Evolutionary conservation across 2,888 invertebrate genomes (phyloP).

Genomic region (Sinotaia quadrata): DNA sequence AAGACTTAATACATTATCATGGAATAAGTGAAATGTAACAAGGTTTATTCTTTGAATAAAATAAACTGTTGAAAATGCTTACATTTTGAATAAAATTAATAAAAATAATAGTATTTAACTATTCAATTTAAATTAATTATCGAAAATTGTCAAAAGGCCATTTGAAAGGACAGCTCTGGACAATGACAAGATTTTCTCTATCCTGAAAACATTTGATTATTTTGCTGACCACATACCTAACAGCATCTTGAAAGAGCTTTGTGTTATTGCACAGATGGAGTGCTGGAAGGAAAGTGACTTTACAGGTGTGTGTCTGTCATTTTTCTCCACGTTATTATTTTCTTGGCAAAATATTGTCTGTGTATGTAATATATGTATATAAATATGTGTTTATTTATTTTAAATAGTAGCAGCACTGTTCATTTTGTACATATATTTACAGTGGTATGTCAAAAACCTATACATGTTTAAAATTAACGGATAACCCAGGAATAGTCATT

Average conservation of each 20-base stretch:
- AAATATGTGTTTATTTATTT: too few relatives aligned
- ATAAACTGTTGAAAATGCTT: background rate
- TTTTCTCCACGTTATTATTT: too few relatives aligned
- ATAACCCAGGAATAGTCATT: too few relatives aligned
- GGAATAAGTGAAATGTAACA: background rate
- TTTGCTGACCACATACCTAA: slow-evolving; percentile 56
- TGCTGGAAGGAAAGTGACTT: slow-evolving; percentile 66
- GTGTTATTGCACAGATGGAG: slow-evolving; percentile 67
- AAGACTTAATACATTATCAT: too few relatives aligned
- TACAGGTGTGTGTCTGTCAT: slow-evolving; percentile 64
- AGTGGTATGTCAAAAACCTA: too few relatives aligned
- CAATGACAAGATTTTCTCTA: slow-evolving; percentile 66
- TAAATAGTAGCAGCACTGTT: too few relatives aligned
- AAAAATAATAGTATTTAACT: too few relatives aligned
- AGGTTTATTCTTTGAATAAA: background rate
- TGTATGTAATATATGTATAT: too few relatives aligned
- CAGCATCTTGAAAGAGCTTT: slow-evolving; percentile 62
- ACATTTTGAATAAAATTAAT: too few relatives aligned
- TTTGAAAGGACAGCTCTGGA: slow-evolving; percentile 68
- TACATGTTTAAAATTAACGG: too few relatives aligned
- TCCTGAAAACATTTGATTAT: slow-evolving; percentile 59
- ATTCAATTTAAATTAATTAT: background rate
- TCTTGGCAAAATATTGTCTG: too few relatives aligned
- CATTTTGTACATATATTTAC: too few relatives aligned
- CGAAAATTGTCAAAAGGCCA: slow-evolving; percentile 62